phyloP scores from a whole-genome alignment of 2,113 vertebrate species.

The Nipponia nippon region DNA sequence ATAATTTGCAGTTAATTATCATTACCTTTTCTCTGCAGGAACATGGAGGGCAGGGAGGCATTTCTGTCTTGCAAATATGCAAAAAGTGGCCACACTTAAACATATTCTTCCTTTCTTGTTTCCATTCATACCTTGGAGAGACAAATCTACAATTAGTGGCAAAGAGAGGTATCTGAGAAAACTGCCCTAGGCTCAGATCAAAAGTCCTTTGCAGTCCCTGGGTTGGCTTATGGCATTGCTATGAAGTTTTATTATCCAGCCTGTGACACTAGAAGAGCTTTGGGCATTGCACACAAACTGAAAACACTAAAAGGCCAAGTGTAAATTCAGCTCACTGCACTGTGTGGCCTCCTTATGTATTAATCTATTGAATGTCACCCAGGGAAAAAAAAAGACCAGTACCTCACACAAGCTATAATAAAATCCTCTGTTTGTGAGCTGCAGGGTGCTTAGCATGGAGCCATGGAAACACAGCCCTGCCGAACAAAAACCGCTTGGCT shows the following conservation, averaged over 20 bases:
- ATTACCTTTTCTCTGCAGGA: not conserved
- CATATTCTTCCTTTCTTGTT: not conserved
- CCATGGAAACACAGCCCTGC: not conserved
- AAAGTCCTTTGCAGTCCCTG: not conserved
- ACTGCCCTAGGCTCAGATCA: not conserved
- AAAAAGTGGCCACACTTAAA: not conserved
- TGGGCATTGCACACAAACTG: not conserved
- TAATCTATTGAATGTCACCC: conserved; percentile 5
- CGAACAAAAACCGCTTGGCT: not conserved
- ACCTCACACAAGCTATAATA: not conserved
- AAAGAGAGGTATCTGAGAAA: not conserved
- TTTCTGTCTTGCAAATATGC: not conserved
- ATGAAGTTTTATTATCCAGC: not conserved
- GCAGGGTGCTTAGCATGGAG: not conserved
- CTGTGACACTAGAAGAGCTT: not conserved
- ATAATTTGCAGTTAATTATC: not conserved
- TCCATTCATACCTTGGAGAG: not conserved
- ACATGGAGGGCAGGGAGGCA: not conserved
- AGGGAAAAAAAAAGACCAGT: not conserved
- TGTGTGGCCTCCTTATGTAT: not conserved
- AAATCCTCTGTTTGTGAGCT: conserved; percentile 7
- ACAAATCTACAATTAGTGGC: not conserved
- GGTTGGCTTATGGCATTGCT: not conserved
- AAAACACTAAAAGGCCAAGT: conserved; percentile 20
- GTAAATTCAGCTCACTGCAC: conserved; percentile 10